These are phyloP conservation scores for Gambusia affinis DNA, from an alignment of 2,113 vertebrate genomes.

Conservation along the genomic window DNA sequence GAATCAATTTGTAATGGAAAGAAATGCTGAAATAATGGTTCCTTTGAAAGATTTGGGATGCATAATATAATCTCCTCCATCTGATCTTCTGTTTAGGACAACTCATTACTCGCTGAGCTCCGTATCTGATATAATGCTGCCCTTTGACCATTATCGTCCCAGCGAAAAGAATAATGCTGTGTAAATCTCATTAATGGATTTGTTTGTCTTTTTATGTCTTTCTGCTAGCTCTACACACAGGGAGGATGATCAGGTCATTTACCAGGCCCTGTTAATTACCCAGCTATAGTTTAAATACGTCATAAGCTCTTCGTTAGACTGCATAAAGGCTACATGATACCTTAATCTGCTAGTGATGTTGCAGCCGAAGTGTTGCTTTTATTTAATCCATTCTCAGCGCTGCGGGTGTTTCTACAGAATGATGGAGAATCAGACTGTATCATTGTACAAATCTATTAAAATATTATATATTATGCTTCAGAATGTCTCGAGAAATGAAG, in stretches of 20 bases:
- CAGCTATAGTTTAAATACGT: slow-evolving; percentile 68
- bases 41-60: slow-evolving; percentile 37
- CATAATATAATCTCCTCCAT: slow-evolving; percentile 51
- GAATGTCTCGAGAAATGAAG: not conserved
- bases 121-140: slow-evolving; percentile 67
- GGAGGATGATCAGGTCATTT: slow-evolving; percentile 51
- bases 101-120: slow-evolving; percentile 61
- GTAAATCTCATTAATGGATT: slow-evolving; percentile 73
- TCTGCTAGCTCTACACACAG: slow-evolving; percentile 42
- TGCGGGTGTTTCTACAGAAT: slow-evolving; percentile 19
- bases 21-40: slow-evolving; percentile 53
- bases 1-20: slow-evolving; percentile 24
- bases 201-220: slow-evolving; percentile 67
- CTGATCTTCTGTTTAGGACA: slow-evolving; percentile 59
- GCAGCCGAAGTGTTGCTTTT: slow-evolving; percentile 50
- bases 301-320: slow-evolving; percentile 64
- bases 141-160: slow-evolving; percentile 68
- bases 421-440: slow-evolving; percentile 11
- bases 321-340: slow-evolving; percentile 46
- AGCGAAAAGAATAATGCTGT: slow-evolving; percentile 62
- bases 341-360: slow-evolving; percentile 72
- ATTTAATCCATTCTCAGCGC: slow-evolving; percentile 54
- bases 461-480: not conserved
- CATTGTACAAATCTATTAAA: not conserved
- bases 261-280: slow-evolving; percentile 66